These are phyloP conservation scores for Centruroides sculpturatus DNA, from an alignment of 1,140 invertebrate species.

Conservation along the genomic window DNA sequence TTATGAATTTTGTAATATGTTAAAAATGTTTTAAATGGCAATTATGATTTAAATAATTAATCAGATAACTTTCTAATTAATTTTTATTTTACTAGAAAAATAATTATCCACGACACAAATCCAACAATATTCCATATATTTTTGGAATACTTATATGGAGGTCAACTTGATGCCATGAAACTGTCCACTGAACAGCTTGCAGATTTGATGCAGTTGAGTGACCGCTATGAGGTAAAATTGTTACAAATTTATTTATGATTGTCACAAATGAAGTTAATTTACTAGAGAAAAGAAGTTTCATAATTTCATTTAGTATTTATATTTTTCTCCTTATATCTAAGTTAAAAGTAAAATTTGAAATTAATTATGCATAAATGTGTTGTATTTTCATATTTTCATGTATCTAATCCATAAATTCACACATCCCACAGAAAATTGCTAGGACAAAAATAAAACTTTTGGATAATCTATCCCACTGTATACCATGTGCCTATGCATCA, in stretches of 20 bases:
- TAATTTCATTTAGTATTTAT: too few species aligned
- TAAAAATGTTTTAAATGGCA: background rate
- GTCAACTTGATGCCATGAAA: slow-evolving; percentile 34
- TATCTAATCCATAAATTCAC: too few species aligned
- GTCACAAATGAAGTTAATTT: too few species aligned
- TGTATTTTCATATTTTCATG: too few species aligned
- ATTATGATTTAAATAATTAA: background rate
- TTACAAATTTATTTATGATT: background rate
- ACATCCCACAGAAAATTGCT: too few species aligned
- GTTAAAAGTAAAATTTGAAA: too few species aligned
- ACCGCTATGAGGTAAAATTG: slow-evolving; percentile 32
- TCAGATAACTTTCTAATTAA: background rate
- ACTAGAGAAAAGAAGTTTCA: too few species aligned
- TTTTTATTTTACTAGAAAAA: slow-evolving; percentile 35
- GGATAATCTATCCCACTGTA: too few species aligned
- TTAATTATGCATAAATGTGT: too few species aligned
- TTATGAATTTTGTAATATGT: background rate
- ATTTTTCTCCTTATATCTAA: too few species aligned
- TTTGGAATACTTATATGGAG: slow-evolving; percentile 47
- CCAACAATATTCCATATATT: slow-evolving; percentile 44
- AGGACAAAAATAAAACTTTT: too few species aligned
- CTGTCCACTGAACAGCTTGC: slow-evolving; percentile 43
- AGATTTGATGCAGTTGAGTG: slow-evolving; percentile 43
- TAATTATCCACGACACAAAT: slow-evolving; percentile 46
- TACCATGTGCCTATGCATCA: too few species aligned